Percentiles rank a stretch among this genome's conserved stretches.
Evolutionary conservation across 2,113 vertebrate genomes (phyloP).

Genomic region (Fregata magnificens): DNA sequence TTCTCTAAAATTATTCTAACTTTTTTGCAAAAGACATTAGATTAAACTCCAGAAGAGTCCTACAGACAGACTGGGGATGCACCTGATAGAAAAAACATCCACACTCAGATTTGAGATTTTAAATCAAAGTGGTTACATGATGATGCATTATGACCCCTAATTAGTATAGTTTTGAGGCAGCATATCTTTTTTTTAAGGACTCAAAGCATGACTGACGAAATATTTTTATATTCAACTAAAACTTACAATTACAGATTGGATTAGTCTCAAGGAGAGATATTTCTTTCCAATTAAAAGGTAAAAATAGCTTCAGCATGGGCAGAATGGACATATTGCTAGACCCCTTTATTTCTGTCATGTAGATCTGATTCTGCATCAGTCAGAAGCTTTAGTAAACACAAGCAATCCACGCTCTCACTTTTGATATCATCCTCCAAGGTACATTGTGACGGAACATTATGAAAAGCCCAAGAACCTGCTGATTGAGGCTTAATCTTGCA

Average conservation of each 20-base stretch:
- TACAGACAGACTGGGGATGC: neutral
- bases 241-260: conserved; percentile 12
- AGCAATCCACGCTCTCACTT: neutral
- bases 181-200: neutral
- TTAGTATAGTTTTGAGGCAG: neutral
- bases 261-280: conserved; percentile 20
- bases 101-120: neutral
- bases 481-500: neutral
- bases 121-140: neutral
- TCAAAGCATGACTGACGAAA: conserved; percentile 1
- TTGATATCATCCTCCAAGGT: neutral
- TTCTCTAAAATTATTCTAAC: neutral
- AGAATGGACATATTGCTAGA: neutral
- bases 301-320: neutral
- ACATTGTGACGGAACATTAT: neutral
- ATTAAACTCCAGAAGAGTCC: neutral
- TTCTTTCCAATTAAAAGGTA: conserved; percentile 4
- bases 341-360: neutral
- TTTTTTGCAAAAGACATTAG: neutral
- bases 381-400: neutral
- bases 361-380: neutral
- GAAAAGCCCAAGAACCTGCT: neutral
- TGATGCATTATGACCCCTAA: neutral
- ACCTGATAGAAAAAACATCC: neutral
- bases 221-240: conserved; percentile 34